A percentile compares a stretch with the other conserved stretches of the same genome.
Conservation (phyloP, 2,113 vertebrate species). For the Urocolius indicus region DNA sequence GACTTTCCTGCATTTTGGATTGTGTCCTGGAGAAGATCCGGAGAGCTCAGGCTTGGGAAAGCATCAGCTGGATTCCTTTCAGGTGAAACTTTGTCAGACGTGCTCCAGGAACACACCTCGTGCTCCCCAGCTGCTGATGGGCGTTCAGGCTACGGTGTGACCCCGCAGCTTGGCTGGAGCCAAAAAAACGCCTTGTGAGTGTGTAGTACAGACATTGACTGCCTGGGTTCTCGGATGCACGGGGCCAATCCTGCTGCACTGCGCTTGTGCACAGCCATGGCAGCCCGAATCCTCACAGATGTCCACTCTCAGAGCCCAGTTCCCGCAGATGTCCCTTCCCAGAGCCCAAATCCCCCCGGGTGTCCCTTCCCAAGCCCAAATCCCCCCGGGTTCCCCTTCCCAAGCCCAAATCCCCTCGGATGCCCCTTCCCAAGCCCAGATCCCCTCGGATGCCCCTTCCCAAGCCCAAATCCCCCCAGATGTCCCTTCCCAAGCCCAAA, state of each 20-base stretch:
- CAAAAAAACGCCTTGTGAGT: background rate
- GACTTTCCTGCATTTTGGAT: background rate
- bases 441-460: too few relatives aligned
- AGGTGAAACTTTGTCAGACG: background rate
- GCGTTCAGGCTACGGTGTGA: background rate
- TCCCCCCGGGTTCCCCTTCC: too few relatives aligned
- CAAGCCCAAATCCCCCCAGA: too few relatives aligned
- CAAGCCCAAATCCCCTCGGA: too few relatives aligned
- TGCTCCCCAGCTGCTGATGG: background rate
- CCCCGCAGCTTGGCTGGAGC: background rate
- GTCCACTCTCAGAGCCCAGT: too few relatives aligned
- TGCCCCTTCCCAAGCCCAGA: too few relatives aligned
- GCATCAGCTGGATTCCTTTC: constrained; percentile 5
- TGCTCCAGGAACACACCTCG: constrained; percentile 22
- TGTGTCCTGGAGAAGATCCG: background rate
- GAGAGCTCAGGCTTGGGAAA: background rate
- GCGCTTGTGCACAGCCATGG: accelerated
- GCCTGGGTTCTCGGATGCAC: background rate
- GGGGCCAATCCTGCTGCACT: accelerated
- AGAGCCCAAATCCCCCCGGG: too few relatives aligned
- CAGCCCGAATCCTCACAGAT: background rate
- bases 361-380: too few relatives aligned
- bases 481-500: too few relatives aligned
- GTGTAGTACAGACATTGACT: accelerated
- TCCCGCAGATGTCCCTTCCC: too few relatives aligned